Percentiles rank a stretch among this genome's conserved stretches.
Evolutionary conservation across 2,113 vertebrate genomes (phyloP).

Genomic region (Poeciliopsis retropinna): DNA sequence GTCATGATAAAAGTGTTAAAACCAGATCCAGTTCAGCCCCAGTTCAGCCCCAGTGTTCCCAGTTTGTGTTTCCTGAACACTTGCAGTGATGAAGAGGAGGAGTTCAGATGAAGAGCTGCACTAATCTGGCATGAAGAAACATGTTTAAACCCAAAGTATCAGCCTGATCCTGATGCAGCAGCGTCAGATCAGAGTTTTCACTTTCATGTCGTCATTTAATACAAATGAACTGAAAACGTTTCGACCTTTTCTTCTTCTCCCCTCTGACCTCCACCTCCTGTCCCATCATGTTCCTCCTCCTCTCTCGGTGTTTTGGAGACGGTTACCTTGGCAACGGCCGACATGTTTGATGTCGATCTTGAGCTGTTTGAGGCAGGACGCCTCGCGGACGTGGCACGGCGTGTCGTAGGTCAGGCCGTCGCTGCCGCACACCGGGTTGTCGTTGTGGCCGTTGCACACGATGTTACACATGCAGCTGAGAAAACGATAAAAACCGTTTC

Average conservation of each 20-base stretch:
- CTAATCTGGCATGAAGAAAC: too few species aligned
- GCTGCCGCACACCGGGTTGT: slow-evolving; percentile 94
- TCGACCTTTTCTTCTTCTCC: neutral
- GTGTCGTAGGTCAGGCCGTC: slow-evolving; percentile 94
- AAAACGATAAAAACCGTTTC: neutral
- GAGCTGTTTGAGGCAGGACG: slow-evolving; percentile 94
- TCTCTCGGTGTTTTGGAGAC: neutral
- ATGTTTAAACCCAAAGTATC: too few species aligned
- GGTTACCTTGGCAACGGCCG: slow-evolving; percentile 91
- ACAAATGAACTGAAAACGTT: slow-evolving; percentile 25
- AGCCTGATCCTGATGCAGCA: too few species aligned
- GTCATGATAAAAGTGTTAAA: too few species aligned
- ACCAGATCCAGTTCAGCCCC: too few species aligned
- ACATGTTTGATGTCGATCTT: slow-evolving; percentile 96
- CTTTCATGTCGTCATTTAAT: slow-evolving; percentile 37
- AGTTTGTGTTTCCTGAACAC: too few species aligned
- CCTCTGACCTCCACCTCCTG: too few species aligned
- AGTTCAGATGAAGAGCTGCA: too few species aligned
- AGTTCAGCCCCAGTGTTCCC: too few species aligned
- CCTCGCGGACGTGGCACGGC: slow-evolving; percentile 94
- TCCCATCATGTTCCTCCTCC: neutral
- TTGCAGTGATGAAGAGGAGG: too few species aligned
- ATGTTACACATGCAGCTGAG: slow-evolving; percentile 98
- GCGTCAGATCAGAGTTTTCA: neutral
- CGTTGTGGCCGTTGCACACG: slow-evolving; percentile 96